These are phyloP conservation scores for Araneus ventricosus DNA, from an alignment of 1,140 invertebrate genomes.

Conservation along the genomic window DNA sequence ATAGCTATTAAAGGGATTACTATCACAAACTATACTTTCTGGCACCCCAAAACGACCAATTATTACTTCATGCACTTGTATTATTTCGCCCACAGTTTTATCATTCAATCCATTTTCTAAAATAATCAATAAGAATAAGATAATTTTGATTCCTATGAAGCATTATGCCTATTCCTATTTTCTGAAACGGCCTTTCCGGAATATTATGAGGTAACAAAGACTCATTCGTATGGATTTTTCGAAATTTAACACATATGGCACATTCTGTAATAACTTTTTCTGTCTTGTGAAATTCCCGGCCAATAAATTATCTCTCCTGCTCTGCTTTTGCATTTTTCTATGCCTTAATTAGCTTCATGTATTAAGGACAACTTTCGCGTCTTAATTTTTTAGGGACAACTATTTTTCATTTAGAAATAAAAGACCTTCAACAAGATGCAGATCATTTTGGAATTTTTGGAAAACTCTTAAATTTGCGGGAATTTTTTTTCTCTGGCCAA, in stretches of 20 bases:
- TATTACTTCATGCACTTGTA: too few species aligned
- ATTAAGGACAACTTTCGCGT: constrained; percentile 76
- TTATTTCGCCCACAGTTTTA: too few species aligned
- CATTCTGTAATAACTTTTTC: neutral
- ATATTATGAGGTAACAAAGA: neutral
- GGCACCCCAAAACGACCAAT: too few species aligned
- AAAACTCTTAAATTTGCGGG: neutral
- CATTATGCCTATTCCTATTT: constrained; percentile 41
- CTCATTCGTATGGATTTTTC: neutral
- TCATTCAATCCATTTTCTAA: constrained; percentile 38
- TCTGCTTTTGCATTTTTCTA: constrained; percentile 67
- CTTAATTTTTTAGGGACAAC: constrained; percentile 61
- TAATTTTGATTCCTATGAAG: neutral
- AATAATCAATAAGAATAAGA: constrained; percentile 29
- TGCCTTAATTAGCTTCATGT: constrained; percentile 77
- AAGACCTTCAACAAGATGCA: neutral
- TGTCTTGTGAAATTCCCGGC: neutral
- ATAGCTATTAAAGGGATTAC: too few species aligned
- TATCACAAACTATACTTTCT: too few species aligned
- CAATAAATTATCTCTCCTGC: constrained; percentile 6
- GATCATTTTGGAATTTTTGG: constrained; percentile 24
- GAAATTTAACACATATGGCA: constrained; percentile 37
- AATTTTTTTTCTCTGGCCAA: constrained; percentile 67
- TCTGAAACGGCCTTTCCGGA: constrained; percentile 7
- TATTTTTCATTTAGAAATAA: neutral